phyloP scores from a whole-genome alignment of 2,113 vertebrate species.

The Melanostigma gelatinosum region DNA sequence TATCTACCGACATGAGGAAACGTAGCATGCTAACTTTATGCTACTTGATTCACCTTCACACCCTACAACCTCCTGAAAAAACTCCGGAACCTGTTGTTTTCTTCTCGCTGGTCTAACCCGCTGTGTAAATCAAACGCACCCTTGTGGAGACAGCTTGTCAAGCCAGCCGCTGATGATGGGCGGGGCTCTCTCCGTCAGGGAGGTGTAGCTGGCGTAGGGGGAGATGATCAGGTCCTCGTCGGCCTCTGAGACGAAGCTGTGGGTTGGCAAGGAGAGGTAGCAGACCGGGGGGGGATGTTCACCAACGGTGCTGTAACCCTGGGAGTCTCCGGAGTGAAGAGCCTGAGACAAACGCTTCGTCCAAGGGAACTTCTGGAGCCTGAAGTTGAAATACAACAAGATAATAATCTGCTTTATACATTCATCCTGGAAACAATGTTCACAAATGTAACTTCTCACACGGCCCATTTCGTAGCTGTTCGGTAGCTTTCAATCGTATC shows the following conservation, averaged over 20 bases:
- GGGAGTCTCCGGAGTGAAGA: conserved; percentile 73
- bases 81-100: not conserved
- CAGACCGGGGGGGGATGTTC: conserved; percentile 47
- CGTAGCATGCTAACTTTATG: too few species aligned
- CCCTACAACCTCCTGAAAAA: too few species aligned
- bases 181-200: conserved; percentile 82
- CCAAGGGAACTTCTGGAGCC: conserved; percentile 64
- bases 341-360: conserved; percentile 72
- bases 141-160: conserved; percentile 98
- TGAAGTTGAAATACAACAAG: conserved; percentile 31
- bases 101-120: not conserved
- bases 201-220: conserved; percentile 95
- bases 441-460: not conserved
- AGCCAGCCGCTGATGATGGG: conserved; percentile 92
- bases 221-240: conserved; percentile 94
- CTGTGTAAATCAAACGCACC: conserved; percentile 78
- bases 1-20: too few species aligned
- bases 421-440: not conserved
- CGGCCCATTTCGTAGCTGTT: not conserved
- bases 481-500: not conserved
- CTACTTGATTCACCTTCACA: too few species aligned
- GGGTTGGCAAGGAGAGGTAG: conserved; percentile 78
- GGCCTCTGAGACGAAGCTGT: conserved; percentile 77
- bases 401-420: not conserved
- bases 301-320: conserved; percentile 89